These are phyloP conservation scores for Diabrotica virgifera DNA, from an alignment of 1,140 invertebrate genomes.

Conservation along the genomic window DNA sequence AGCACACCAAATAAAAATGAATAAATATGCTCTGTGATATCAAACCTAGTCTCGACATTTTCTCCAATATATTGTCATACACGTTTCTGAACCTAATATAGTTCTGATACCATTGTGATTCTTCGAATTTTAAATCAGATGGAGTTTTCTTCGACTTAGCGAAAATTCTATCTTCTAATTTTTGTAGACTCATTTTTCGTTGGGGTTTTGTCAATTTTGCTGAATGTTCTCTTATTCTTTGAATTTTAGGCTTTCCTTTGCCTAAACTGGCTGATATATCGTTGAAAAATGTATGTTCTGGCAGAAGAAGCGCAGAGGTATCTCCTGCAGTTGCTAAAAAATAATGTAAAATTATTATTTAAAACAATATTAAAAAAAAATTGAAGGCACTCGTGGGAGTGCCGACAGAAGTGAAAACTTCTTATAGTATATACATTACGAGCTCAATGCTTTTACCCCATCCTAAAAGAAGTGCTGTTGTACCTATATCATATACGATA, in stretches of 20 bases:
- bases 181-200: neutral
- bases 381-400: no score
- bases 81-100: conserved; percentile 31
- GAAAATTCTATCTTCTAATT: conserved; percentile 23
- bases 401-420: no score
- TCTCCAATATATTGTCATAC: conserved; percentile 22
- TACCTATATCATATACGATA: no score
- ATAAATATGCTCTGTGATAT: no score
- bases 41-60: conserved; percentile 21
- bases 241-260: conserved; percentile 18
- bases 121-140: conserved; percentile 28
- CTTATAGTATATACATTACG: no score
- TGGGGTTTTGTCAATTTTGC: neutral
- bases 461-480: no score
- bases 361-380: no score
- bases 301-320: conserved; percentile 19
- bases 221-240: neutral
- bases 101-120: conserved; percentile 36
- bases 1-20: neutral
- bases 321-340: conserved; percentile 23
- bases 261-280: conserved; percentile 21
- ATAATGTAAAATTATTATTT: no score
- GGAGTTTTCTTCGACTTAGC: conserved; percentile 26
- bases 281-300: conserved; percentile 27
- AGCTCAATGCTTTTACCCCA: no score